Base-by-base conservation (phyloP, 2,797 vertebrate species). In the Rhabdomys pumilio region DNA sequence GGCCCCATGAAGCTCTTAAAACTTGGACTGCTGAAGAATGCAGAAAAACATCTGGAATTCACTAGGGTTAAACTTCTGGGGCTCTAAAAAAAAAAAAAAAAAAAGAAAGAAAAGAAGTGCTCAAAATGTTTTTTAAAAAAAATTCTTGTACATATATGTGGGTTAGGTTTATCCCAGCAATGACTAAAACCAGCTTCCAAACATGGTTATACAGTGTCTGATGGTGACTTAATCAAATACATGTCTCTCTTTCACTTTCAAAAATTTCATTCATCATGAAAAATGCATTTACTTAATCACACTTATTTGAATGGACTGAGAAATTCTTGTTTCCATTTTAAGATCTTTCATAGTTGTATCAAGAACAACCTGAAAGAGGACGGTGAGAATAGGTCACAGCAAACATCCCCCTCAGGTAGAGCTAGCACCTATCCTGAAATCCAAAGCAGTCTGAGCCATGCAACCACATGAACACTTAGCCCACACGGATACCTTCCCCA, bases 241-340 rank as follows among this genome's bases (percentile, higher is more conserved):
- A 63, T 59, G 14, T 81, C 55, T 84, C 47, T 7, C n/a, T 79
- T 91, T 91, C 34, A 44, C 65, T 96, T 76, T 73, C 11, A 93
- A 50, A 97, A 91, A 93, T 38, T 63, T 4, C 0, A 80, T 55
- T 34, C 13, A 26, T 13, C 6, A 80, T 53, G 47, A 90, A 95
- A 89, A 55, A 41, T 57, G 0, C 4, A 72, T 59, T 86, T 76
- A 86, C 83, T 94, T 95, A 76, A 65, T 13, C 2, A 83, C 63
- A 72, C n/a, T 76, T n/a, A 89, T 44, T 69, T 34, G 11, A 93
- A 7, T 89, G 61, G 50, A 63, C 38, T 47, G 3, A 83, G 67
- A 92, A 85, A 83, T 79, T 38, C 26, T 50, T 19, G 63, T 67
- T 83, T 84, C 50, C 14, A 29, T 73, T 93, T 93, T 90, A 92